Evolutionary conservation across 2,797 vertebrate genomes (phyloP), one percentile per base, ranked within the genome.

Genomic region (Buphagus erythrorhynchus): DNA sequence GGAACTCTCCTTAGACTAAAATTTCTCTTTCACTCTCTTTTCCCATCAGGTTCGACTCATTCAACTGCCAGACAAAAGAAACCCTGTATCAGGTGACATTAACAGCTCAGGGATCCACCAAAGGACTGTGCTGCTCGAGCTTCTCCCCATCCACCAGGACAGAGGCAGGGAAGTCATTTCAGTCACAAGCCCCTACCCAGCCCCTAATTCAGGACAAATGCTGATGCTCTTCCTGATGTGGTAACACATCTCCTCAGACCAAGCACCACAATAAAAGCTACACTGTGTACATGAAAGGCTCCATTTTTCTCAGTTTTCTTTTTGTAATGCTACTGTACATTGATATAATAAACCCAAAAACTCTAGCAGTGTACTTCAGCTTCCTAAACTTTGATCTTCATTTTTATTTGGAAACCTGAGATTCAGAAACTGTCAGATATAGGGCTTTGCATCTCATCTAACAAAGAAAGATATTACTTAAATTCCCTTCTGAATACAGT

Each of bases 1-100:
- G 8, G 55, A 95, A 68, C 46, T 16, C 43, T 65, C 21, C 65
- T 86, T 72, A 76, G 82, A 88, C 40, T 45, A 48, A 25, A 72
- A 43, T 46, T 93, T 42, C 54, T 86, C 42, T 65, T 92, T 69
- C 42, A 8, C 16, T 35, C 54, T 62, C 36, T 31, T 35, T 79
- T 76, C 36, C 38, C 45, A 75, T 57, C 57, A 58, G 33, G 52
- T 51, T 81, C 0, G 0, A 71, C 42, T 78, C 45, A 62, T 17
- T 72, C 80, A 86, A 18, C 15, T 25, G 46, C 21, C 63, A 72
- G 59, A 85, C 58, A 75, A 55, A 91, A 93, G 38, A 13, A 3
- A 1, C 3, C 24, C 51, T 26, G 31, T 20, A 43, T 11, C 33
- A 18, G 4, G 13, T 16, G 58, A 10, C 49, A 78, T 40, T 0